Evolutionary conservation across 1,140 invertebrate genomes (phyloP).

Genomic region (Babylonia areolata): DNA sequence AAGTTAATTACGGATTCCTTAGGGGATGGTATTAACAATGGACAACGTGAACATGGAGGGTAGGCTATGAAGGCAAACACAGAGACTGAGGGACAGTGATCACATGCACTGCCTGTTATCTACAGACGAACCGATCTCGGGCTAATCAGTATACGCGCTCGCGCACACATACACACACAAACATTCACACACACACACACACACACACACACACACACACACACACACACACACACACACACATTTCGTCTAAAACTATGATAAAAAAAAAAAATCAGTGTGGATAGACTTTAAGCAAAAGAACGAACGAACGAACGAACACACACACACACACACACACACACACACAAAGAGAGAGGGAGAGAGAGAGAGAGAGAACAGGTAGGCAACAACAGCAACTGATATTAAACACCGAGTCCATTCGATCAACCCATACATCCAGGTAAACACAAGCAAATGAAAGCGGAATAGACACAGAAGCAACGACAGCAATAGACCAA

Average conservation of each 20-base stretch:
- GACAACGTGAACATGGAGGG: too few species aligned
- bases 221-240: constrained; percentile 23
- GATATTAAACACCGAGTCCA: too few species aligned
- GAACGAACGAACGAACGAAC: not conserved
- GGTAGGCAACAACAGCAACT: not conserved
- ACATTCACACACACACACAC: not conserved
- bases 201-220: constrained; percentile 16
- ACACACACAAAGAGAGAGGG: not conserved
- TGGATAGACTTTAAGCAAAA: not conserved
- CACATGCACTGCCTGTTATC: too few species aligned
- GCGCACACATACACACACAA: not conserved
- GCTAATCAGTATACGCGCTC: not conserved
- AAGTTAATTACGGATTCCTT: too few species aligned
- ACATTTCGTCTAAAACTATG: too few species aligned
- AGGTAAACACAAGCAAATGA: not conserved
- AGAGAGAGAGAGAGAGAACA: not conserved
- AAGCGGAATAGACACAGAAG: not conserved
- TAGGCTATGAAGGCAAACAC: too few species aligned
- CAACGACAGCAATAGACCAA: too few species aligned
- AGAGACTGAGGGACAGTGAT: too few species aligned
- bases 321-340: not conserved
- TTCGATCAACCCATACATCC: not conserved
- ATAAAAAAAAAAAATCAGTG: too few species aligned
- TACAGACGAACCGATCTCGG: too few species aligned
- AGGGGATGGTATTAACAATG: too few species aligned